A percentile compares a stretch with the other conserved stretches of the same genome.
These are phyloP conservation scores for Nyctereutes procyonoides DNA, from an alignment of 2,113 vertebrate species.

Conservation along the genomic window DNA sequence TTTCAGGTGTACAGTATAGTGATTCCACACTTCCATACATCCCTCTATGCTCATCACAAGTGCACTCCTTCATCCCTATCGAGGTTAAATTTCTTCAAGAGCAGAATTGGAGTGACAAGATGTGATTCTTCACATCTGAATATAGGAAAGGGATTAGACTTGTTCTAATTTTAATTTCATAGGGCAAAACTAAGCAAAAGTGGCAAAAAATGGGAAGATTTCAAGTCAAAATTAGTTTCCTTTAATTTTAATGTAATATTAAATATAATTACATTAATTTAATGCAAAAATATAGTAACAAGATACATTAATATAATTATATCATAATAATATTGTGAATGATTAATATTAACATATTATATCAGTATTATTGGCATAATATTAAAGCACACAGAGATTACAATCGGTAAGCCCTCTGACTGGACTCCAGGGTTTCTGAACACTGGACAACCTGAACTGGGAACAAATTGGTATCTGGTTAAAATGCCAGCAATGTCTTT, in stretches of 20 bases:
- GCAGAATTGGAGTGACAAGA: neutral
- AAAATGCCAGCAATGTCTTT: neutral
- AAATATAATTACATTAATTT: neutral
- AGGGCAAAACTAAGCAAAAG: neutral
- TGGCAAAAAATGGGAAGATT: neutral
- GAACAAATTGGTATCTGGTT: neutral
- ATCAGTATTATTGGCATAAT: neutral
- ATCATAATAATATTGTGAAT: neutral
- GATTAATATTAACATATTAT: neutral
- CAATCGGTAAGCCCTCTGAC: neutral
- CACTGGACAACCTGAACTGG: neutral
- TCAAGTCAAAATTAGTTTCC: neutral
- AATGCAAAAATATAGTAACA: neutral
- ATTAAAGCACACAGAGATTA: neutral
- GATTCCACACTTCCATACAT: neutral
- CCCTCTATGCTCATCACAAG: neutral
- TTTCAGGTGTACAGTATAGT: neutral
- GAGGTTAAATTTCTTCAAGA: neutral
- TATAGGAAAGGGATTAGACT: neutral
- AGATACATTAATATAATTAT: neutral
- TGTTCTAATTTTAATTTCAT: neutral
- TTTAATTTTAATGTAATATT: neutral
- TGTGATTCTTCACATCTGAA: neutral
- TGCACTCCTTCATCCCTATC: neutral
- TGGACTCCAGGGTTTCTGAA: neutral